Conservation (phyloP, 1,140 invertebrate species). For the Stenopsyche tienmushanensis region DNA sequence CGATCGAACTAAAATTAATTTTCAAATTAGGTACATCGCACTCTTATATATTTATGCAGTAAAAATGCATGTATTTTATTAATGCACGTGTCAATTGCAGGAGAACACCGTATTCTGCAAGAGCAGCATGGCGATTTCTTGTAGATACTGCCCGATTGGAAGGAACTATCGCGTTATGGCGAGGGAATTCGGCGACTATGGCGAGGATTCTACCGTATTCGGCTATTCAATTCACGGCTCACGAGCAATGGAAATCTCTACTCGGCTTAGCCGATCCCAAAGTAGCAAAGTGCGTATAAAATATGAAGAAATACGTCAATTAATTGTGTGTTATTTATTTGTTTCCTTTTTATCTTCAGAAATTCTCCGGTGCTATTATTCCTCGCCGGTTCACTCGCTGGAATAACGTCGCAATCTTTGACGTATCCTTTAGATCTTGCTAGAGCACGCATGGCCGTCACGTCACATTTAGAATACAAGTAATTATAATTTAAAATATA, state of each 20-base stretch:
- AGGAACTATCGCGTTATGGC: conserved; percentile 84
- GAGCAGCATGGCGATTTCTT: conserved; percentile 79
- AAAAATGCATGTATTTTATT: not conserved
- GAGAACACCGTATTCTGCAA: conserved; percentile 76
- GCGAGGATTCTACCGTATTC: conserved; percentile 95
- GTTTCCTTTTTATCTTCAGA: conserved; percentile 37
- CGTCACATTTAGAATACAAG: conserved; percentile 62
- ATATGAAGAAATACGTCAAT: too few species aligned
- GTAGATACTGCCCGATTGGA: conserved; percentile 67
- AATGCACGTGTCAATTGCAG: conserved; percentile 44
- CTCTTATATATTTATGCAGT: not conserved
- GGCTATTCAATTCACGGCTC: conserved; percentile 94
- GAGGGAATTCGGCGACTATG: conserved; percentile 98
- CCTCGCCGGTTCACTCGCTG: conserved; percentile 89
- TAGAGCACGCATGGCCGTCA: conserved; percentile 96
- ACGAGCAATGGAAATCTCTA: conserved; percentile 93
- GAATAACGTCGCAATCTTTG: conserved; percentile 86
- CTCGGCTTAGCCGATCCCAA: conserved; percentile 70
- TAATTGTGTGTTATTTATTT: too few species aligned
- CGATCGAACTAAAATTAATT: conserved; percentile 97
- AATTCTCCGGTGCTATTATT: conserved; percentile 60
- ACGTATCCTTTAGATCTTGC: conserved; percentile 98
- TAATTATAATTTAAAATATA: conserved; percentile 23
- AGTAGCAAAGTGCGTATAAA: conserved; percentile 57
- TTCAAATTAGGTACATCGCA: conserved; percentile 73